A percentile compares a stretch with the other conserved stretches of the same genome.
Evolutionary conservation across 2,888 invertebrate genomes (phyloP).

Genomic region (Acleris holmiana): DNA sequence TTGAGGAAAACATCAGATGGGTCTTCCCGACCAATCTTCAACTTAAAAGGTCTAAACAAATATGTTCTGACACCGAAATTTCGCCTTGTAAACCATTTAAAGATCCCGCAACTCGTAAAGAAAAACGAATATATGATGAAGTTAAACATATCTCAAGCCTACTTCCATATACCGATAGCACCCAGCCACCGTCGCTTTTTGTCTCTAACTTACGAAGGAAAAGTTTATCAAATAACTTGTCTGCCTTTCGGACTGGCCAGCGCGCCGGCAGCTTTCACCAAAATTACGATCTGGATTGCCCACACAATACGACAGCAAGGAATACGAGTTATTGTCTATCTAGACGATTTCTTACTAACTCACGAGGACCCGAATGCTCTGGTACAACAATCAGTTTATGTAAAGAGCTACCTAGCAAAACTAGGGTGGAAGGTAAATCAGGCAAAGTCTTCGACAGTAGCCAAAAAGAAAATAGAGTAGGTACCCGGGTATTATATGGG

Average conservation of each 20-base stretch:
- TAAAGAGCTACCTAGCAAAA: too few species aligned
- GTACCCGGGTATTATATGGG: not conserved
- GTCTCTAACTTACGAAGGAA: conserved; percentile 7
- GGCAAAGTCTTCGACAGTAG: not conserved
- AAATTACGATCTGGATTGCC: conserved; percentile 21
- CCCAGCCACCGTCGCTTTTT: conserved; percentile 7
- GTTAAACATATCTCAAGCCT: conserved; percentile 16
- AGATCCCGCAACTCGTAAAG: not conserved
- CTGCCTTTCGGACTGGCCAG: conserved; percentile 18
- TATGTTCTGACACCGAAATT: too few species aligned
- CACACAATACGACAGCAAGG: conserved; percentile 1
- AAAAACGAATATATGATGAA: conserved; percentile 10
- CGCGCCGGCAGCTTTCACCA: conserved; percentile 18
- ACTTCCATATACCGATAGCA: conserved; percentile 6
- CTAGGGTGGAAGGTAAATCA: conserved; percentile 8
- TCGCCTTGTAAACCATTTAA: too few species aligned
- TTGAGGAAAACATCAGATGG: conserved; percentile 1
- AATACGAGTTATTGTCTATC: conserved; percentile 9
- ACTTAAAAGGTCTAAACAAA: too few species aligned
- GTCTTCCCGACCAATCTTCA: not conserved
- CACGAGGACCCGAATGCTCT: conserved; percentile 28
- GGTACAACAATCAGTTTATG: conserved; percentile 32
- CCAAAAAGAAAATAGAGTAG: conserved; percentile 8
- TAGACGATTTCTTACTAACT: conserved; percentile 11
- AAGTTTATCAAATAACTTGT: conserved; percentile 15